A percentile compares a stretch with the other conserved stretches of the same genome.
Conservation (phyloP, 2,113 vertebrate genomes). For the Paralichthys olivaceus region DNA sequence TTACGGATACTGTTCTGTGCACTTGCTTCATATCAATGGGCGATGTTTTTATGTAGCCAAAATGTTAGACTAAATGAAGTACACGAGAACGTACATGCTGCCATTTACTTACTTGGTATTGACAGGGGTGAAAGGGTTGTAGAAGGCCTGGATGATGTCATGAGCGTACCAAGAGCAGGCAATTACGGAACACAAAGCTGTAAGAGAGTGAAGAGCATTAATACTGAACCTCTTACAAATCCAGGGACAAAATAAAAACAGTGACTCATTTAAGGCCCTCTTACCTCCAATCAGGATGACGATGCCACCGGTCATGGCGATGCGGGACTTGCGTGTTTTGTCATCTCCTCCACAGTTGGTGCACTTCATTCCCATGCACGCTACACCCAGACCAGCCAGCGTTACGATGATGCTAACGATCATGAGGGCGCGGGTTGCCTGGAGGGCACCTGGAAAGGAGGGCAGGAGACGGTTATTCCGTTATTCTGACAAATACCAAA, state of each 20-base stretch:
- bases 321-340: slow-evolving; percentile 85
- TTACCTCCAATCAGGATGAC: slow-evolving; percentile 86
- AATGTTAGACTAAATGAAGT: no score
- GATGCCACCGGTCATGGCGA: slow-evolving; percentile 87
- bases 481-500: neutral
- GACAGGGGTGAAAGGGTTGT: slow-evolving; percentile 81
- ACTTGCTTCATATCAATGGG: no score
- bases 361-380: slow-evolving; percentile 92
- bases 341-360: slow-evolving; percentile 89
- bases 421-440: slow-evolving; percentile 92
- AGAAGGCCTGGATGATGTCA: slow-evolving; percentile 88
- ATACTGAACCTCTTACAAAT: neutral
- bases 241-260: neutral
- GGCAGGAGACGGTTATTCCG: slow-evolving; percentile 12
- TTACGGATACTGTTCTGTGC: no score
- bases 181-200: slow-evolving; percentile 84
- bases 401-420: slow-evolving; percentile 84
- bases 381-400: slow-evolving; percentile 77
- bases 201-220: neutral
- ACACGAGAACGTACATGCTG: neutral
- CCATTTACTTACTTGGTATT: slow-evolving; percentile 86
- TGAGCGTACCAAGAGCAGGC: slow-evolving; percentile 89
- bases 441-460: slow-evolving; percentile 80
- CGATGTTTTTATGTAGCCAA: neutral
- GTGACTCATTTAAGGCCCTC: neutral